Conservation (phyloP, 2,888 invertebrate species). For the Limnephilus auricula region DNA sequence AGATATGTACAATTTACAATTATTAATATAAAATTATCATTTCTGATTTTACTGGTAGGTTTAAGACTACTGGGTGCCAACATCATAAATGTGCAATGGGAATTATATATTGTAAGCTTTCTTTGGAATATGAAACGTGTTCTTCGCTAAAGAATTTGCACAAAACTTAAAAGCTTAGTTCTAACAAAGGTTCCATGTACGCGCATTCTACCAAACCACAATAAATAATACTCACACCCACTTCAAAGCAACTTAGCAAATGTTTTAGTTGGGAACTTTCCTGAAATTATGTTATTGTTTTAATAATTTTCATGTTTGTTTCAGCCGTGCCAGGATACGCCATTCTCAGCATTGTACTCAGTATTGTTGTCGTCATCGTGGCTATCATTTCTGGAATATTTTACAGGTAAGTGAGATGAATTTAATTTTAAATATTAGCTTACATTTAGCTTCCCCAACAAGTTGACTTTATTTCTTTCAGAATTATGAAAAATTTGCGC, state of each 20-base stretch:
- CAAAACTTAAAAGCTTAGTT: neutral
- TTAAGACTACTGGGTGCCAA: too few species aligned
- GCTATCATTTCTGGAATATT: slow-evolving; percentile 83
- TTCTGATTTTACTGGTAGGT: too few species aligned
- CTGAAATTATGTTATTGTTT: neutral
- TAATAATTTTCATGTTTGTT: slow-evolving; percentile 68
- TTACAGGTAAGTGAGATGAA: slow-evolving; percentile 82
- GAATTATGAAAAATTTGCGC: neutral
- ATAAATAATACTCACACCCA: neutral
- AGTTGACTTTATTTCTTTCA: neutral
- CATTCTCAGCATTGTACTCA: slow-evolving; percentile 89
- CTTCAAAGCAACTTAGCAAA: neutral
- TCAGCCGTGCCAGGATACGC: slow-evolving; percentile 90
- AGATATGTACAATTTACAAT: too few species aligned
- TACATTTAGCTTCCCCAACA: slow-evolving; percentile 41
- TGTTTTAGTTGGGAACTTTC: neutral
- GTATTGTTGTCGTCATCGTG: slow-evolving; percentile 85
- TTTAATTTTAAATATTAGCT: neutral
- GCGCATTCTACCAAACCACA: neutral
- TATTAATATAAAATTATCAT: too few species aligned
- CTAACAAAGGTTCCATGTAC: neutral
- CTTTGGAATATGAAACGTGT: neutral
- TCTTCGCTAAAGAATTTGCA: neutral
- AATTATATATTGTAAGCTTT: neutral
- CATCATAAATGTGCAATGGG: too few species aligned